These are phyloP conservation scores for Dreissena polymorpha DNA, from an alignment of 1,140 invertebrate species.

Conservation along the genomic window DNA sequence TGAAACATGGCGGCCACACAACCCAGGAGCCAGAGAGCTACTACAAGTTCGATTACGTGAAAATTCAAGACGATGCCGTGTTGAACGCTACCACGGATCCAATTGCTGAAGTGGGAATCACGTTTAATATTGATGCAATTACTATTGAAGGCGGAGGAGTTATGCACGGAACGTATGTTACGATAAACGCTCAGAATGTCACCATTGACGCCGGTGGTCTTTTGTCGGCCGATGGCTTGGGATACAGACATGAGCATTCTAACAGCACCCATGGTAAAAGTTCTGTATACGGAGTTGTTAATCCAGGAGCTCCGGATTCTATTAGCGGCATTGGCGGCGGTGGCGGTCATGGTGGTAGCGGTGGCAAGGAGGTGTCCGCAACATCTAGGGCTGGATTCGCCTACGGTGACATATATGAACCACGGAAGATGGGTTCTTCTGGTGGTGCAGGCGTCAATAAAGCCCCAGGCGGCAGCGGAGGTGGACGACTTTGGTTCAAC, in stretches of 20 bases:
- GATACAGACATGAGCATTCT: conserved; percentile 63
- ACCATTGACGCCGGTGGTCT: conserved; percentile 69
- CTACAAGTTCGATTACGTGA: conserved; percentile 63
- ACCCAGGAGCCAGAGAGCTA: conserved; percentile 53
- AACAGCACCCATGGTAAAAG: conserved; percentile 59
- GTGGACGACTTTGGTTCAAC: conserved; percentile 73
- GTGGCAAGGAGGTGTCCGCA: conserved; percentile 55
- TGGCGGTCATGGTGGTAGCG: conserved; percentile 68
- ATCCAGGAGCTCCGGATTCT: conserved; percentile 59
- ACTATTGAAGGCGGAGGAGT: conserved; percentile 70
- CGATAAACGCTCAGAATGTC: conserved; percentile 65
- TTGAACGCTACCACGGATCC: conserved; percentile 71
- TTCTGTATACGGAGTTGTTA: conserved; percentile 68
- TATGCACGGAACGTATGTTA: conserved; percentile 67
- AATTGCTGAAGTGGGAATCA: conserved; percentile 66
- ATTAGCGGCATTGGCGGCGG: conserved; percentile 59
- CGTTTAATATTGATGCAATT: conserved; percentile 58
- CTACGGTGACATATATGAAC: conserved; percentile 72
- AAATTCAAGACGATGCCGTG: conserved; percentile 67
- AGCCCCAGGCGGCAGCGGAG: conserved; percentile 62
- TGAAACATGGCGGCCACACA: conserved; percentile 70
- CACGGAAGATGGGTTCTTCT: conserved; percentile 67
- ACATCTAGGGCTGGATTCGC: conserved; percentile 60
- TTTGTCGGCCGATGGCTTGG: conserved; percentile 67
- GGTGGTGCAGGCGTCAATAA: conserved; percentile 57